These are phyloP conservation scores for Brachypteracias leptosomus DNA, from an alignment of 2,113 vertebrate genomes.

Conservation along the genomic window DNA sequence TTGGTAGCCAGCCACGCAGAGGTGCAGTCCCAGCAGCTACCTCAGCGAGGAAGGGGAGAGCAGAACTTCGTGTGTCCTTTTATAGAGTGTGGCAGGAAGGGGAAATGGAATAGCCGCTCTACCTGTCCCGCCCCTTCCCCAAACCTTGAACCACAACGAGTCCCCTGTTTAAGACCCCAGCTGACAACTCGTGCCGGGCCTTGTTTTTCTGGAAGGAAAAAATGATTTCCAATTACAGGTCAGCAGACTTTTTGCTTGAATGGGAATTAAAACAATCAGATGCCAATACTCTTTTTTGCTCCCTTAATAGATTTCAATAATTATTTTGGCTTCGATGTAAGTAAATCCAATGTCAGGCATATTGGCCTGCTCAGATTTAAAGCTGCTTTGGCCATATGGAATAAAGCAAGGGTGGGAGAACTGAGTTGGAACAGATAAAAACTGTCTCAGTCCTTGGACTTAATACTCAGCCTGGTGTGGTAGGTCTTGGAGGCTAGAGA, in stretches of 20 bases:
- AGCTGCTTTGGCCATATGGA: not conserved
- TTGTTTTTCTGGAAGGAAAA: not conserved
- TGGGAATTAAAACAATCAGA: not conserved
- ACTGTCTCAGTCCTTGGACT: not conserved
- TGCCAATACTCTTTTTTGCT: not conserved
- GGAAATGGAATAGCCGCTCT: no score
- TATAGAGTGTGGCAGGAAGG: no score
- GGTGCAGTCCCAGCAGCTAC: no score
- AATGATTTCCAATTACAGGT: constrained; percentile 3
- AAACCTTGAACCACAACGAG: no score
- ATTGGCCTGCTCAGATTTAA: not conserved
- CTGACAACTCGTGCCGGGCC: not conserved
- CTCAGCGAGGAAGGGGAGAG: no score
- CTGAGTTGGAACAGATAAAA: constrained; percentile 25
- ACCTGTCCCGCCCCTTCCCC: no score
- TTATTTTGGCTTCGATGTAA: not conserved
- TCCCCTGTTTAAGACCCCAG: not conserved
- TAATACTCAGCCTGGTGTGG: not conserved
- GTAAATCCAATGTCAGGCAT: not conserved
- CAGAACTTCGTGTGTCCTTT: no score
- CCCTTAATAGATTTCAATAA: not conserved
- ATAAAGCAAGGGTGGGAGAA: not conserved
- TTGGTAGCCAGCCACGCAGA: no score
- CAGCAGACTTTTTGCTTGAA: not conserved
- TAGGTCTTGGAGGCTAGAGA: not conserved